These are phyloP conservation scores for Hetaerina titia DNA, from an alignment of 2,888 invertebrate genomes.

Conservation along the genomic window DNA sequence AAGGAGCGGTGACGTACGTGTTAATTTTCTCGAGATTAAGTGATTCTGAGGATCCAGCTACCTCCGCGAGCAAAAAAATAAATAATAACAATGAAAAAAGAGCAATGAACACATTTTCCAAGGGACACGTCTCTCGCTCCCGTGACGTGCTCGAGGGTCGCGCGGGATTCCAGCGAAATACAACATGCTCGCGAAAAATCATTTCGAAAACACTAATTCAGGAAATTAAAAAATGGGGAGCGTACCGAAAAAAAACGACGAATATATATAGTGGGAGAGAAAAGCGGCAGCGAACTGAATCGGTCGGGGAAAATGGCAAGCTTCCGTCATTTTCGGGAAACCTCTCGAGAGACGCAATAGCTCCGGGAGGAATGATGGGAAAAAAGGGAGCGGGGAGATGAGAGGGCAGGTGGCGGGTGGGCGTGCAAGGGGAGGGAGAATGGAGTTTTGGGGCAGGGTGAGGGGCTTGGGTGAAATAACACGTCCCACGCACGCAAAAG, in stretches of 20 bases:
- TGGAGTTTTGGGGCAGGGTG: neutral
- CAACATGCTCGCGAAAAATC: neutral
- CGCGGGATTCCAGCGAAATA: too few relatives aligned
- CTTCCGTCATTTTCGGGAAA: neutral
- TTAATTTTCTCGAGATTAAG: too few relatives aligned
- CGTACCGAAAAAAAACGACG: neutral
- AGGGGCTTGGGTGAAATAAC: neutral
- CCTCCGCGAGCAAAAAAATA: too few relatives aligned
- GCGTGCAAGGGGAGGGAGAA: neutral
- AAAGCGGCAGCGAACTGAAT: neutral
- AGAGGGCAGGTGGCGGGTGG: neutral
- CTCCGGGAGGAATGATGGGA: constrained; percentile 12
- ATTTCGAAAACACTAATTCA: neutral
- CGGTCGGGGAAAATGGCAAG: neutral
- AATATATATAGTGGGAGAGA: neutral
- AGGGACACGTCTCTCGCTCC: too few relatives aligned
- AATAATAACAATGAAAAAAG: too few relatives aligned
- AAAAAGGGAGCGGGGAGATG: neutral
- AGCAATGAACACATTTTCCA: too few relatives aligned
- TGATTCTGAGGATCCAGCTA: too few relatives aligned
- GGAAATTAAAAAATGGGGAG: neutral
- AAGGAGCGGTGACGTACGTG: too few relatives aligned
- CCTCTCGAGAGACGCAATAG: constrained; percentile 17
- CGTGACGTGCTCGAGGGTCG: too few relatives aligned
- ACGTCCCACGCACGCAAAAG: neutral